Base-by-base conservation (phyloP, 2,888 invertebrate genomes). In the Parnassius mnemosyne region DNA sequence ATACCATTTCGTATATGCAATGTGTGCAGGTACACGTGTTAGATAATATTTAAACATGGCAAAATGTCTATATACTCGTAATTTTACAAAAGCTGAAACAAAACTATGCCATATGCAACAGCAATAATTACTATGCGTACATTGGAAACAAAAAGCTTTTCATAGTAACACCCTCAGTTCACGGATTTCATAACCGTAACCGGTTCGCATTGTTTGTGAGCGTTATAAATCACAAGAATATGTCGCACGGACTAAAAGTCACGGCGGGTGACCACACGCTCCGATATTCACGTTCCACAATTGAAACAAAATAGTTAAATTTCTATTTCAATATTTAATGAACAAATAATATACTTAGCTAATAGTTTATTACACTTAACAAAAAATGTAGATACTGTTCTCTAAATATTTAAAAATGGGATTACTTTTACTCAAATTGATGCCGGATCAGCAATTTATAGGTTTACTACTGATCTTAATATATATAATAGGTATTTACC, bases 191-290 rank as follows among this genome's bases (percentile, higher is more conserved):
- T 80, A 79, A 80, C 82, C 81, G 83, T 85, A 84, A 84, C 87
- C 83, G 81, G 83, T 80, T 76, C 76, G 76, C 75, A 84, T 87
- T 87, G 87, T 89, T 83, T 80, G 68, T 69, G 65, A 67, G 76
- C 65, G 80, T 72, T 75, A 85, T 89, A 89, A 89, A 89, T 89
- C 89, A 89, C 81, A 77, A 73, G 79, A 82, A 85, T 80, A 81
- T 84, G 89, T 86, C 86, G 81, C 83, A 73, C 81, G 79, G 83
- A 78, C 84, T 87, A 84, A 89, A 89, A 89, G 88, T 87, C 87
- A 87, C 84, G 78, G 10, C 10, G 41, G 42, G 57, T 41, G 57
- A 49, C 53, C 61, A 61, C 57, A 57, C 57, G 42, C 13, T 13
- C 50, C 16, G 7, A 34, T 7, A 34, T 34, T 34, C 34, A 34